Base-by-base conservation (phyloP, 1,140 invertebrate genomes). In the Drosophila ercepeae region DNA sequence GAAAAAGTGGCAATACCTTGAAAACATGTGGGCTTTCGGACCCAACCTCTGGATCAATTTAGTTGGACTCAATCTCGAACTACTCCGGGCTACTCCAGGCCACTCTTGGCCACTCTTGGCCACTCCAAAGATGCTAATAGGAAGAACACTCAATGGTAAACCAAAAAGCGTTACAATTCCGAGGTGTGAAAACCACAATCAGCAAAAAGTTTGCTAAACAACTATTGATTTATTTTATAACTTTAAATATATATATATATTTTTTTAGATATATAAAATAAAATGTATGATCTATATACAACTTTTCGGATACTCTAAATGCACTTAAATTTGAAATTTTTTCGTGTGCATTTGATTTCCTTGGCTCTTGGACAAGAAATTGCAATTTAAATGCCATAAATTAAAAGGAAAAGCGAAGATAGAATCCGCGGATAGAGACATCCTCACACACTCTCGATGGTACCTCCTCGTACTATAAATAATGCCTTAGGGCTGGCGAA, bases 361-460 rank as follows among this genome's bases (percentile, higher is more conserved):
- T 39, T 41, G 7, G 4, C 46, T 61, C 46, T 44, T 25, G 25
- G 72, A 89, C 78, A 89, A 84, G 83, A 84, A 89, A 89, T 89
- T 79, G 86, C 84, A 84, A 89, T 89, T 89, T 84, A 89, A 89
- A 84, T 74, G 75, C 78, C 67, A 89, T 89, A 89, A 89, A 89
- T 89, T 89, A 64, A 78, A 63, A 76, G 67, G 69, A 76, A 78
- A 82, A 82, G 73, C 68, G 53, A 51, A 64, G 71, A 77, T 76
- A 58, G 46, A 75, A 41, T 59, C 46, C 39, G 42, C n/a, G 36
- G 14, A 54, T 36, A 51, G 39, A 65, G 51, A 46, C 48, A 49
- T 55, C 16, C 7, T 7, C n/a, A 9, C 7, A 27, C 19, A 25
- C 39, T n/a, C n/a, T n/a, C n/a, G n/a, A n/a, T n/a, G n/a, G n/a